A percentile compares a stretch with the other conserved stretches of the same genome.
Conservation (phyloP, 2,888 invertebrate species). For the Synergus gifuensis region DNA sequence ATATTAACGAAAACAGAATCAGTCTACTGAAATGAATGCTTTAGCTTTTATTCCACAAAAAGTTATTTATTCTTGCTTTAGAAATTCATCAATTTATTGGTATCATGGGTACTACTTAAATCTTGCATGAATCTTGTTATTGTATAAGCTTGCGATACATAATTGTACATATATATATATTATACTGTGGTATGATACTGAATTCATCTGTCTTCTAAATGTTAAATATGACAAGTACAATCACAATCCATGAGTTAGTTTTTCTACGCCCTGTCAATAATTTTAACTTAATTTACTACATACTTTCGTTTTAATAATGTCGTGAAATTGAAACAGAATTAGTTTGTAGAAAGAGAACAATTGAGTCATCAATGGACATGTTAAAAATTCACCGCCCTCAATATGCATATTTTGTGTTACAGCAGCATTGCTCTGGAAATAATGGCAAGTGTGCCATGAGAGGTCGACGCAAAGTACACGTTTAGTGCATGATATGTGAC, state of each 20-base stretch:
- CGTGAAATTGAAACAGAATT: background rate
- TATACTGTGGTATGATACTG: slow-evolving; percentile 13
- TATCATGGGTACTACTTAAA: background rate
- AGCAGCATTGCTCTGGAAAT: slow-evolving; percentile 23
- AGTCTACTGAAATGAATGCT: background rate
- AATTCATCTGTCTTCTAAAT: background rate
- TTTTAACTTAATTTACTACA: background rate
- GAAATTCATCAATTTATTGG: background rate
- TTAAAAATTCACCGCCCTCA: background rate
- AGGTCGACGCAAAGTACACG: slow-evolving; percentile 1
- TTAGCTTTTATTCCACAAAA: background rate
- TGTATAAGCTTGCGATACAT: slow-evolving; percentile 7
- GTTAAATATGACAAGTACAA: slow-evolving; percentile 16
- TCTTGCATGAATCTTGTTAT: slow-evolving; percentile 12
- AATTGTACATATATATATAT: slow-evolving; percentile 31
- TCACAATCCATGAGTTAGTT: slow-evolving; percentile 1
- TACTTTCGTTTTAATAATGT: background rate
- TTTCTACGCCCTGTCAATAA: background rate
- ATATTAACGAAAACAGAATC: background rate
- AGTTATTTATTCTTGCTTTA: background rate
- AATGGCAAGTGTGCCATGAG: background rate
- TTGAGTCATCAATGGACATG: background rate
- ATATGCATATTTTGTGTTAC: background rate
- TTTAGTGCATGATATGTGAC: slow-evolving; percentile 3
- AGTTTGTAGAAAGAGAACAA: background rate